phyloP scores from a whole-genome alignment of 2,888 invertebrate species.

The Volucella inflata region DNA sequence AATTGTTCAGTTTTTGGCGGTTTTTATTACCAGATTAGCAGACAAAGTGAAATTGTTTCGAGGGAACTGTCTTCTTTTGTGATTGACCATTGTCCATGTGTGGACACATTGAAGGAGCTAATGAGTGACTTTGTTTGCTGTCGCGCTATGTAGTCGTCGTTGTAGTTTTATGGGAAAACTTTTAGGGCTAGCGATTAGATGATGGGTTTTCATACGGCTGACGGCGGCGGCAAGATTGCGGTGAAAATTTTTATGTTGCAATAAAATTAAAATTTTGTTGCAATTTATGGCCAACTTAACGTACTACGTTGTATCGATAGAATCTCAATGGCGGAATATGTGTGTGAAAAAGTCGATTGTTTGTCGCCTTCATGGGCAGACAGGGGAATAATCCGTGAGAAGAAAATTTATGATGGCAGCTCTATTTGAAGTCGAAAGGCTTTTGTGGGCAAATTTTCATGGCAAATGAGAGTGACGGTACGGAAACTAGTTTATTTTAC shows the following conservation, averaged over 20 bases:
- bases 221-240: conserved; percentile 68
- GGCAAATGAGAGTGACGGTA: no score
- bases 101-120: conserved; percentile 11
- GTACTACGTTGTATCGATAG: conserved; percentile 48
- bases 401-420: no score
- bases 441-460: no score
- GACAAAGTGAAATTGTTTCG: conserved; percentile 67
- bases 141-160: conserved; percentile 29
- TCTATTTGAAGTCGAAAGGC: no score
- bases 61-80: conserved; percentile 3
- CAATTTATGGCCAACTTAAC: conserved; percentile 64
- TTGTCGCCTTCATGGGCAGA: neutral
- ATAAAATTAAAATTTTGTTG: conserved; percentile 75
- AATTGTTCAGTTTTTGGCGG: conserved; percentile 72
- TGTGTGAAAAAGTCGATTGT: conserved; percentile 31
- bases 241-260: conserved; percentile 66
- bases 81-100: conserved; percentile 71
- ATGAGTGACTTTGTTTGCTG: conserved; percentile 53
- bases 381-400: neutral
- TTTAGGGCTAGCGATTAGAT: conserved; percentile 38
- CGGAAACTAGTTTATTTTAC: no score
- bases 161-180: conserved; percentile 69
- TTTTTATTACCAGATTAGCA: conserved; percentile 77
- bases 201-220: conserved; percentile 4
- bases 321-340: neutral